A percentile compares a stretch with the other conserved stretches of the same genome.
These are phyloP conservation scores for Margarornis squamiger DNA, from an alignment of 2,797 vertebrate genomes.

Conservation along the genomic window DNA sequence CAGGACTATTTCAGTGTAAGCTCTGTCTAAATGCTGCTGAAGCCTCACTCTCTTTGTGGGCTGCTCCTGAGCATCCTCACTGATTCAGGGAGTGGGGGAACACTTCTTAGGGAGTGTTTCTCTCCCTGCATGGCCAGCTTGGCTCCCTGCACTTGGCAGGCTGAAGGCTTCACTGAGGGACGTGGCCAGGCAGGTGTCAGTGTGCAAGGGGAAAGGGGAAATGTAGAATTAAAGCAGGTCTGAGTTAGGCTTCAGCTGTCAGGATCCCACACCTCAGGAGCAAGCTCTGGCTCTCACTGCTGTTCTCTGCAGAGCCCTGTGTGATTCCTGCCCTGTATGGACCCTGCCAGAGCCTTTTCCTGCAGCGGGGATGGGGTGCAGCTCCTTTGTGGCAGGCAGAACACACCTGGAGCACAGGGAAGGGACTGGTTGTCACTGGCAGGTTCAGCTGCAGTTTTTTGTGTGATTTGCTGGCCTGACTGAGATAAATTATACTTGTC, in stretches of 20 bases:
- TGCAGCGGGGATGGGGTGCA: rapidly evolving
- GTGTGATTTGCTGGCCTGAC: neutral
- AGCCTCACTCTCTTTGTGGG: neutral
- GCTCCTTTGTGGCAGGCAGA: neutral
- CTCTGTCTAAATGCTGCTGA: neutral
- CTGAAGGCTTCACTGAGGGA: neutral
- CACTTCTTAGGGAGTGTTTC: too few relatives aligned
- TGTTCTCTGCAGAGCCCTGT: neutral
- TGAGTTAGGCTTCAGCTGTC: neutral
- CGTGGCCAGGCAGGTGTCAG: neutral
- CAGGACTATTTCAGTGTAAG: neutral
- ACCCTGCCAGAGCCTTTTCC: neutral
- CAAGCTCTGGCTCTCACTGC: neutral
- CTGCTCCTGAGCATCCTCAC: neutral
- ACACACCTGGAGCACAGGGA: neutral
- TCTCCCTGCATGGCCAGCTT: too few relatives aligned
- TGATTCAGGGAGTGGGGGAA: too few relatives aligned
- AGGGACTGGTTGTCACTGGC: neutral
- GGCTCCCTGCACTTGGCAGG: too few relatives aligned
- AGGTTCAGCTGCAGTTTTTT: neutral
- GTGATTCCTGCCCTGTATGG: rapidly evolving
- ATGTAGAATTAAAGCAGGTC: neutral
- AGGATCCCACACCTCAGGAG: rapidly evolving
- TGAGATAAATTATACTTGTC: neutral
- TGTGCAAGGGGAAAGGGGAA: neutral